phyloP scores from a whole-genome alignment of 2,888 invertebrate genomes.

The Cylindroiulus punctatus region DNA sequence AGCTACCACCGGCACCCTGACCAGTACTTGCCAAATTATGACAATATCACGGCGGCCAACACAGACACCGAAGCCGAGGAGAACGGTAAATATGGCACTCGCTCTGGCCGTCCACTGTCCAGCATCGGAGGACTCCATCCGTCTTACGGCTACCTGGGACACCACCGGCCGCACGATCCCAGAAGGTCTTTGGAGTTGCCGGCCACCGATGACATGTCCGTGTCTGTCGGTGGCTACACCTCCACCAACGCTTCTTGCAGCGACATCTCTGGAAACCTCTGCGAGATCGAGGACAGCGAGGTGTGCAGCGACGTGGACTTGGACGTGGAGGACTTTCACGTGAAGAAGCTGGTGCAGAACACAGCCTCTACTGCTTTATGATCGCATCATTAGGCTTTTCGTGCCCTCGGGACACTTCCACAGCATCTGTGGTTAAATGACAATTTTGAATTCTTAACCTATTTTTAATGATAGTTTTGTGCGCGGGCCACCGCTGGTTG shows the following conservation, averaged over 20 bases:
- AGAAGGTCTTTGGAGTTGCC: constrained; percentile 55
- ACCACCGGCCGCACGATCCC: constrained; percentile 45
- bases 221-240: constrained; percentile 71
- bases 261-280: constrained; percentile 86
- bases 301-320: constrained; percentile 64
- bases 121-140: constrained; percentile 60
- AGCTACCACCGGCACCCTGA: constrained; percentile 85
- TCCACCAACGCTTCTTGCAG: constrained; percentile 78
- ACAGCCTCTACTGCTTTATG: constrained; percentile 56
- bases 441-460: constrained; percentile 19
- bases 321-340: constrained; percentile 35
- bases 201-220: constrained; percentile 75
- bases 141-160: constrained; percentile 50
- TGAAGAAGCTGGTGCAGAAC: constrained; percentile 59
- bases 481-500: background rate
- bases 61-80: constrained; percentile 64
- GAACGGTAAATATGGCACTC: constrained; percentile 56
- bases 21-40: constrained; percentile 79
- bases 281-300: constrained; percentile 82
- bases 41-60: constrained; percentile 62
- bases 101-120: constrained; percentile 61
- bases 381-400: constrained; percentile 46
- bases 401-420: constrained; percentile 28
- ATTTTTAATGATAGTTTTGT: constrained; percentile 37
- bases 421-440: constrained; percentile 44